Evolutionary conservation across 2,113 vertebrate species (phyloP).

Genomic region (Dipodomys merriami): DNA sequence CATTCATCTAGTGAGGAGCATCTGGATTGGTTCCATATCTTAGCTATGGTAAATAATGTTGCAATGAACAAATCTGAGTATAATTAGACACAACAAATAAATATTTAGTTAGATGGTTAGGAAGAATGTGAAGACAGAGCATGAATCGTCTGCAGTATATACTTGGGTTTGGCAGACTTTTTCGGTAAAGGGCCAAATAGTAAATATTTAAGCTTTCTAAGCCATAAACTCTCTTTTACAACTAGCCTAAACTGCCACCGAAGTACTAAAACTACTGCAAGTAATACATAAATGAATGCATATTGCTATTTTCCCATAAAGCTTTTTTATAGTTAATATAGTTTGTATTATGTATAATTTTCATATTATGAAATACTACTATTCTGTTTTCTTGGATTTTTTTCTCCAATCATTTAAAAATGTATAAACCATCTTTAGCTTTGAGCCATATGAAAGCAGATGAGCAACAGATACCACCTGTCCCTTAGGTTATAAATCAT

Average conservation of each 20-base stretch:
- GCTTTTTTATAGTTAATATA: not conserved
- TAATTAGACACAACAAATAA: not conserved
- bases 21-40: too few relatives aligned
- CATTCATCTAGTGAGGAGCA: too few relatives aligned
- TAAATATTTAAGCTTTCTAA: conserved; percentile 7
- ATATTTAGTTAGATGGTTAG: not conserved
- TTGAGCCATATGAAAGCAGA: not conserved
- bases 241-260: not conserved
- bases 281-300: not conserved
- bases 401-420: conserved; percentile 14
- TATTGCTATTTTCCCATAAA: not conserved
- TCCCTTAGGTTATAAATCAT: not conserved
- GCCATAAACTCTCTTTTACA: not conserved
- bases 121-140: not conserved
- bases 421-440: not conserved
- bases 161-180: not conserved
- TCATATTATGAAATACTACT: not conserved
- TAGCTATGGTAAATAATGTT: too few relatives aligned
- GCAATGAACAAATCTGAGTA: too few relatives aligned
- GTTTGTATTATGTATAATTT: conserved; percentile 17
- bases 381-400: not conserved
- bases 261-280: not conserved
- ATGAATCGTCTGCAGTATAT: not conserved
- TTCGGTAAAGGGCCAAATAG: not conserved
- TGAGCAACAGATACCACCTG: not conserved